phyloP scores from a whole-genome alignment of 2,888 invertebrate genomes.

The Caenorhabditis sp. region DNA sequence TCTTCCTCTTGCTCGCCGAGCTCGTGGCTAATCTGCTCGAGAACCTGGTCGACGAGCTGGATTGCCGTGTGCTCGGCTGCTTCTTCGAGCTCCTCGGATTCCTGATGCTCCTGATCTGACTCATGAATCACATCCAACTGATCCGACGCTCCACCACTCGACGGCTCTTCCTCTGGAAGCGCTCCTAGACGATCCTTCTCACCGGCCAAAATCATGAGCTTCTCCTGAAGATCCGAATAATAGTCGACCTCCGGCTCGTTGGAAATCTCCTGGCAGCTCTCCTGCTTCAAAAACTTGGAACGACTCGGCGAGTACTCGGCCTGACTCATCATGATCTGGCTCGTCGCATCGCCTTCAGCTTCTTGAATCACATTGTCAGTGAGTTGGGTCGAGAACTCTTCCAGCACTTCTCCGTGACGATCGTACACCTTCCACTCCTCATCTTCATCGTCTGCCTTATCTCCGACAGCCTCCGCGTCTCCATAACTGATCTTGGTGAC shows the following conservation, averaged over 20 bases:
- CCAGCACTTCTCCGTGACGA: conserved; percentile 58
- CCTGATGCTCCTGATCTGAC: conserved; percentile 51
- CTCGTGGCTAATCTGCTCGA: conserved; percentile 46
- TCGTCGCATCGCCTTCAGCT: conserved; percentile 56
- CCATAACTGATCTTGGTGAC: conserved; percentile 48
- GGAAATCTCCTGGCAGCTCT: conserved; percentile 66
- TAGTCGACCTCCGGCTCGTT: conserved; percentile 71
- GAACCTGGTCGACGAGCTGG: conserved; percentile 59
- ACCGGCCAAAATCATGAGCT: conserved; percentile 63
- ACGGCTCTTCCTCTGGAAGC: conserved; percentile 56
- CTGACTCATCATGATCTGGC: conserved; percentile 36
- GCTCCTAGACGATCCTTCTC: conserved; percentile 47
- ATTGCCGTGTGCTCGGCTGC: conserved; percentile 51
- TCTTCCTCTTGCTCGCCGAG: conserved; percentile 38
- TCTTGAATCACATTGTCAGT: conserved; percentile 61
- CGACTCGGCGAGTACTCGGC: conserved; percentile 29
- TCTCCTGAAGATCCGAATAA: conserved; percentile 69
- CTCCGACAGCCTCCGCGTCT: conserved; percentile 44
- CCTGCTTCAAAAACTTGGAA: conserved; percentile 59
- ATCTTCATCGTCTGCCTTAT: conserved; percentile 47
- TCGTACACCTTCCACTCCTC: conserved; percentile 63
- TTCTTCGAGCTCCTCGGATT: conserved; percentile 38
- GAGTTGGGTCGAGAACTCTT: conserved; percentile 62
- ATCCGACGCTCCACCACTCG: conserved; percentile 37
- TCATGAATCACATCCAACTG: conserved; percentile 59